Percentiles rank a stretch among this genome's conserved stretches.
Conservation (phyloP, 2,797 vertebrate genomes). For the Melanotaenia maccullochi region DNA sequence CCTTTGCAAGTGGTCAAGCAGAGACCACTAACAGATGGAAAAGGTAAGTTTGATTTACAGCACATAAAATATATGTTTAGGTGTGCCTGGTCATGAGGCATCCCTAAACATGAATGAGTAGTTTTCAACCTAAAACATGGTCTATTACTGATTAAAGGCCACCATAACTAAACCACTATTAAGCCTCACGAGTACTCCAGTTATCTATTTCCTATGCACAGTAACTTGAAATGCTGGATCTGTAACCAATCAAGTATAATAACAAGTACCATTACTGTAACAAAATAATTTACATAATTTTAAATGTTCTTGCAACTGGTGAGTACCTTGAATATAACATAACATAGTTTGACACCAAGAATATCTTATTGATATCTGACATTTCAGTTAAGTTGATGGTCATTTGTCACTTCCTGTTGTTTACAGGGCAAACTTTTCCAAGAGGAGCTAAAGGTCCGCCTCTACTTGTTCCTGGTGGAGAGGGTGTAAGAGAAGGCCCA, state of each 20-base stretch:
- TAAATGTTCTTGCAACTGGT: not conserved
- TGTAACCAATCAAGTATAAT: not conserved
- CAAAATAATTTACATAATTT: not conserved
- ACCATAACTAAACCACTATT: not conserved
- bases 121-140: no score
- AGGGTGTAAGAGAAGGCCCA: slow-evolving; percentile 87
- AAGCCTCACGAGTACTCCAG: no score
- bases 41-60: slow-evolving; percentile 84
- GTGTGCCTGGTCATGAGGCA: not conserved
- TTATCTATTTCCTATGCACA: no score
- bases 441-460: slow-evolving; percentile 90
- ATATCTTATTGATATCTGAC: not conserved
- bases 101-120: no score
- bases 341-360: not conserved
- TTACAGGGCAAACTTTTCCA: slow-evolving; percentile 81
- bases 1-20: slow-evolving; percentile 88
- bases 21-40: slow-evolving; percentile 84
- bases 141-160: not conserved
- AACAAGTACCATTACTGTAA: no score
- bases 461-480: slow-evolving; percentile 48
- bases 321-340: not conserved
- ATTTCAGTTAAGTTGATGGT: not conserved
- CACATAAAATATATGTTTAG: not conserved
- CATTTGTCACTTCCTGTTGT: slow-evolving; percentile 4
- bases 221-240: not conserved